Conservation (phyloP, 2,797 vertebrate genomes). For the Streptopelia turtur region DNA sequence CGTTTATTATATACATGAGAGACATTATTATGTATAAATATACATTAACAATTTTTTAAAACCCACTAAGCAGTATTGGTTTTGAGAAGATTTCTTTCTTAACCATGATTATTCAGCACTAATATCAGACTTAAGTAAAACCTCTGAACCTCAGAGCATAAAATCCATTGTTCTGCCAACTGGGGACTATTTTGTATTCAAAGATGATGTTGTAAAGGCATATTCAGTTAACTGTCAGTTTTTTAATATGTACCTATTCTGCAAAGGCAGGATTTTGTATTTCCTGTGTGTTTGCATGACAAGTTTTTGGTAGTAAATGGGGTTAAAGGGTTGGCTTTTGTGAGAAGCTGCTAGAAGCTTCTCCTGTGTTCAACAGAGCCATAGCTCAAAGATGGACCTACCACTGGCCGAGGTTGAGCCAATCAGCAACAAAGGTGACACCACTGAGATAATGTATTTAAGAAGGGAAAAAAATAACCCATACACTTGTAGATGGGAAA, state of each 20-base stretch:
- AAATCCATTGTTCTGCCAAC: neutral
- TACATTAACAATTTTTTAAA: neutral
- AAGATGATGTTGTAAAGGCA: neutral
- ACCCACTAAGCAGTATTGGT: neutral
- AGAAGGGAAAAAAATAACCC: too few species aligned
- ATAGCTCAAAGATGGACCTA: too few species aligned
- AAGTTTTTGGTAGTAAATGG: too few species aligned
- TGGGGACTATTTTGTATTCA: neutral
- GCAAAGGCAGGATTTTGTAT: neutral
- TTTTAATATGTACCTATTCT: neutral
- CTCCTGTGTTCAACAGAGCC: too few species aligned
- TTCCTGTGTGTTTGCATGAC: neutral
- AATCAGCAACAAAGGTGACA: too few species aligned
- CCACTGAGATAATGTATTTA: too few species aligned
- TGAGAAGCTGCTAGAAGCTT: too few species aligned
- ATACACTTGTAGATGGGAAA: too few species aligned
- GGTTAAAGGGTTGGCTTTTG: too few species aligned
- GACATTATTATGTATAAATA: too few species aligned
- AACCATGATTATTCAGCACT: neutral
- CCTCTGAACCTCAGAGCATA: neutral
- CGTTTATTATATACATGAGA: too few species aligned
- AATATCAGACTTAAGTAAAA: neutral
- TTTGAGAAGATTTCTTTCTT: neutral
- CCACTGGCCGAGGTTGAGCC: too few species aligned
- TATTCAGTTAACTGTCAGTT: neutral